Percentiles rank a stretch among this genome's conserved stretches.
Evolutionary conservation across 2,888 invertebrate species (phyloP).

Genomic region (Campaea margaritaria): DNA sequence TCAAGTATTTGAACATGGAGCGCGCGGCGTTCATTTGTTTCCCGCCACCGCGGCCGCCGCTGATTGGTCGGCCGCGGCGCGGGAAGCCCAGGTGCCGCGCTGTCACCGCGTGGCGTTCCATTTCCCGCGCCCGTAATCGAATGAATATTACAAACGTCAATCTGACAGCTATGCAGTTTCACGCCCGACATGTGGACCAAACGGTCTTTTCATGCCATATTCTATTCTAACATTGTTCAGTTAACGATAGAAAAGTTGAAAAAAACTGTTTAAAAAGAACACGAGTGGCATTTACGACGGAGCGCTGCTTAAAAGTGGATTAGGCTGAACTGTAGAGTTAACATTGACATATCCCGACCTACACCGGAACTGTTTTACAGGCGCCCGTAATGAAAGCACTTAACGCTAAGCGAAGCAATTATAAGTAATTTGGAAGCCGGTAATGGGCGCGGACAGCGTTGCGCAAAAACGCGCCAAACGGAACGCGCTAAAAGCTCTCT

Average conservation of each 20-base stretch:
- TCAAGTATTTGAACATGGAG: conserved; percentile 59
- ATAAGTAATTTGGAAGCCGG: conserved; percentile 81
- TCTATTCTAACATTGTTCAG: conserved; percentile 63
- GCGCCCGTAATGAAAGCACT: conserved; percentile 82
- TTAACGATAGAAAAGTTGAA: not conserved
- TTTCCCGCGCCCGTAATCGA: conserved; percentile 79
- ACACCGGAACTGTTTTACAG: conserved; percentile 69
- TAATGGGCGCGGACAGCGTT: conserved; percentile 83
- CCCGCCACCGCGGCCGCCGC: conserved; percentile 53
- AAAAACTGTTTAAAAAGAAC: conserved; percentile 25
- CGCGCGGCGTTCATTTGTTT: conserved; percentile 68
- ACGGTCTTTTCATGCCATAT: conserved; percentile 73
- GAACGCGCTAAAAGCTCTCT: conserved; percentile 83
- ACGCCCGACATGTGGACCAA: conserved; percentile 70
- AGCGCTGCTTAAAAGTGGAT: conserved; percentile 55
- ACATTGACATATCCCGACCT: conserved; percentile 66
- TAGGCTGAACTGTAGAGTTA: conserved; percentile 57
- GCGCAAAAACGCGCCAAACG: conserved; percentile 83
- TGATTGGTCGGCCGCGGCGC: conserved; percentile 47
- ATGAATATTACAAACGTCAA: conserved; percentile 83
- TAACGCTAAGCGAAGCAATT: conserved; percentile 84
- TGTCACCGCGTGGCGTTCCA: conserved; percentile 74
- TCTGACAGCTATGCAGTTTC: conserved; percentile 73
- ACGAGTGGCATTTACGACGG: conserved; percentile 27
- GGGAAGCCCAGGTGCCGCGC: conserved; percentile 67